A percentile compares a stretch with the other conserved stretches of the same genome.
phyloP scores from a whole-genome alignment of 2,797 vertebrate genomes.

The Sciurus carolinensis region DNA sequence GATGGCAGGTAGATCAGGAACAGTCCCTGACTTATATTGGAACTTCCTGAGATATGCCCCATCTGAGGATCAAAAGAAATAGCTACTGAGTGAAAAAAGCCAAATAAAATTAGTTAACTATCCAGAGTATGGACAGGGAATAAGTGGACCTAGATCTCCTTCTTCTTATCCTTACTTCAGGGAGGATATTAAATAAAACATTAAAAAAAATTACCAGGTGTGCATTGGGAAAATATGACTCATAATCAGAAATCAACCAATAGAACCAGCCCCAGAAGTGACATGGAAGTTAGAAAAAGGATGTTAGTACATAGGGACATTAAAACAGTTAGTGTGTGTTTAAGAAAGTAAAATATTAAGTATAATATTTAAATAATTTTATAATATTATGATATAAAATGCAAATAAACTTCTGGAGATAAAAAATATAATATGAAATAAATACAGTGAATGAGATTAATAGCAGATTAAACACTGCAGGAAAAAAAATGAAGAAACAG shows the following conservation, averaged over 20 bases:
- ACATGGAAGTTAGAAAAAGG: neutral
- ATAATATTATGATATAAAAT: conserved; percentile 4
- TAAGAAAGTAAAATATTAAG: conserved; percentile 50
- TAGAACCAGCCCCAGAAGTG: conserved; percentile 52
- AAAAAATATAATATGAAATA: conserved; percentile 56
- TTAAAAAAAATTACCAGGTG: neutral
- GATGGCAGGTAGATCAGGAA: neutral
- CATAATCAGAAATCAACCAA: conserved; percentile 35
- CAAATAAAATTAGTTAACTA: neutral
- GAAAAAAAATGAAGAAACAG: conserved; percentile 4
- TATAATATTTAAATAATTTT: conserved; percentile 21
- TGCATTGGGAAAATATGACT: conserved; percentile 8
- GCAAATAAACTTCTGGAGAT: conserved; percentile 52
- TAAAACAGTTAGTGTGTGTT: neutral
- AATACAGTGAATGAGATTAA: neutral
- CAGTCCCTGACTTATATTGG: neutral
- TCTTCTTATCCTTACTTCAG: neutral
- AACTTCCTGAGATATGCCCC: neutral
- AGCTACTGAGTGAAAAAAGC: neutral
- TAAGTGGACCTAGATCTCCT: neutral
- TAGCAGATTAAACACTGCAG: neutral
- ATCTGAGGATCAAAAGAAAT: neutral
- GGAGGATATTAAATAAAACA: neutral
- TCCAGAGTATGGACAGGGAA: neutral
- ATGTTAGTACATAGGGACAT: conserved; percentile 34